A percentile compares a stretch with the other conserved stretches of the same genome.
Conservation (phyloP, 2,888 invertebrate species). For the Heliconius charithonia region DNA sequence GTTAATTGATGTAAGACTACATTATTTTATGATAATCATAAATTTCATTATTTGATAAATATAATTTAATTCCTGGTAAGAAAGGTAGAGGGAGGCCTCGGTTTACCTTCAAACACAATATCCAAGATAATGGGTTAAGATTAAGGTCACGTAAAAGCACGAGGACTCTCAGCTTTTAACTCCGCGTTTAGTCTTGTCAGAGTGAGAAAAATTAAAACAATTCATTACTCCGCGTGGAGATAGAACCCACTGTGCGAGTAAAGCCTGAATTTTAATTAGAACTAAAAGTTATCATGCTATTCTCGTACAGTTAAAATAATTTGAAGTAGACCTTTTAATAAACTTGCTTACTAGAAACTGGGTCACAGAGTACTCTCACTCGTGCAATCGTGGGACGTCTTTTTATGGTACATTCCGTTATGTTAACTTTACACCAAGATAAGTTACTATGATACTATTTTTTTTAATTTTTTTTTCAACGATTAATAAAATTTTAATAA, state of each 20-base stretch:
- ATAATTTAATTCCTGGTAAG: too few relatives aligned
- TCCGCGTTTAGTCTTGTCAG: too few relatives aligned
- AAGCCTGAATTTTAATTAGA: neutral
- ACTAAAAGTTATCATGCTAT: neutral
- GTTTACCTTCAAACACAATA: too few relatives aligned
- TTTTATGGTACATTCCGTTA: constrained; percentile 25
- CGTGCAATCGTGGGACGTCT: constrained; percentile 8
- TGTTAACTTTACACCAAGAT: neutral
- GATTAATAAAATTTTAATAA: neutral
- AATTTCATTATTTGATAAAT: too few relatives aligned
- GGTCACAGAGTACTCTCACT: constrained; percentile 23
- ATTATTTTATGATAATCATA: too few relatives aligned
- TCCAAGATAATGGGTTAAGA: too few relatives aligned
- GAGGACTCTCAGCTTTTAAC: too few relatives aligned
- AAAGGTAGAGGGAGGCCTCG: too few relatives aligned
- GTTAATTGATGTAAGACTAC: too few relatives aligned
- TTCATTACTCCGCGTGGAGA: too few relatives aligned
- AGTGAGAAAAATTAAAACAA: too few relatives aligned
- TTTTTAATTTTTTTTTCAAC: neutral
- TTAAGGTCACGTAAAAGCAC: too few relatives aligned
- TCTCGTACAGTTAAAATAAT: neutral
- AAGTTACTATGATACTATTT: neutral
- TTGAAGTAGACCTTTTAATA: constrained; percentile 8
- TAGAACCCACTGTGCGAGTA: neutral
- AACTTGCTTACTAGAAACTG: constrained; percentile 7